Evolutionary conservation across 2,113 vertebrate species (phyloP).

Genomic region (Xenotilapia caudafasciata): DNA sequence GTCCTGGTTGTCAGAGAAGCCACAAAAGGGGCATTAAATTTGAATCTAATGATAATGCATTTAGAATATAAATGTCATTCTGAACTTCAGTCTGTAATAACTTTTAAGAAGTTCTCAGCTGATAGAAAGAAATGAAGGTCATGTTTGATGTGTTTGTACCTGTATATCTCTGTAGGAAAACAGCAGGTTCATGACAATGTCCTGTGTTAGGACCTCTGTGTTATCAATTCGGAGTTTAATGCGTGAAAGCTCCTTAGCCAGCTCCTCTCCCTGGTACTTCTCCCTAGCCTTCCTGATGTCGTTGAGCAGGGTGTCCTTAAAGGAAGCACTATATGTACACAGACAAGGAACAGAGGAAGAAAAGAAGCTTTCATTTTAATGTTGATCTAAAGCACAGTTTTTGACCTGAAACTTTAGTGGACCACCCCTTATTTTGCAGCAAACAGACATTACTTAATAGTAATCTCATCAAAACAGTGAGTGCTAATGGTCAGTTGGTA

Average conservation of each 20-base stretch:
- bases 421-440: fast-evolving
- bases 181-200: constrained; percentile 92
- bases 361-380: neutral
- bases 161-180: constrained; percentile 96
- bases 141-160: constrained; percentile 65
- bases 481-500: fast-evolving
- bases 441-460: neutral
- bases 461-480: neutral
- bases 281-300: constrained; percentile 91
- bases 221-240: constrained; percentile 93
- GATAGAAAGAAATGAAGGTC: neutral
- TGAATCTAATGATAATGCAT: neutral
- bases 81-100: neutral
- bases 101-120: neutral
- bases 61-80: neutral
- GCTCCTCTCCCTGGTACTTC: constrained; percentile 90
- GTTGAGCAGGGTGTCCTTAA: constrained; percentile 87
- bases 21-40: neutral
- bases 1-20: constrained; percentile 70
- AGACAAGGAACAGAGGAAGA: neutral
- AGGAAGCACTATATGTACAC: constrained; percentile 72
- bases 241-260: constrained; percentile 84
- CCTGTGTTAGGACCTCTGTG: constrained; percentile 87
- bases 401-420: neutral
- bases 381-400: neutral